phyloP scores from a whole-genome alignment of 35 echinoderm and acorn worm species.

The Ophioderma brevispina region DNA sequence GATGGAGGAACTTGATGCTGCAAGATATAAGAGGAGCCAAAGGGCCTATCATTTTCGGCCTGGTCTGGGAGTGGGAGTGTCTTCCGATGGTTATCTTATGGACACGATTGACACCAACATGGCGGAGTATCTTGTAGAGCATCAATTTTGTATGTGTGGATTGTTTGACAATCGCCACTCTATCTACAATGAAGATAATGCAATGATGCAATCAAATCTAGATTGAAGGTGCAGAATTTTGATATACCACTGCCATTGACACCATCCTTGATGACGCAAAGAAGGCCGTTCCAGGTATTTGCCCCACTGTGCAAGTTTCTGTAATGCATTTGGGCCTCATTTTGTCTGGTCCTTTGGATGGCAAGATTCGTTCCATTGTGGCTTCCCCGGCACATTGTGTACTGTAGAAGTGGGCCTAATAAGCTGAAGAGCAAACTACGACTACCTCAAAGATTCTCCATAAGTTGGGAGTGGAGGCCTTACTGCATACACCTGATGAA shows the following conservation, averaged over 20 bases:
- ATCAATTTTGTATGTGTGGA: slow-evolving; percentile 47
- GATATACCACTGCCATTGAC: slow-evolving; percentile 65
- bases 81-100: slow-evolving; percentile 42
- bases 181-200: slow-evolving; percentile 4
- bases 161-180: slow-evolving; percentile 54
- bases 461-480: slow-evolving; percentile 54
- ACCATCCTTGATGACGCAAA: slow-evolving; percentile 56
- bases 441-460: slow-evolving; percentile 30
- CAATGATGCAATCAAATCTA: slow-evolving; percentile 31
- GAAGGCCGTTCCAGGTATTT: slow-evolving; percentile 56
- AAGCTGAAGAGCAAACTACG: background rate
- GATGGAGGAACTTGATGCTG: slow-evolving; percentile 38
- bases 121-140: slow-evolving; percentile 56
- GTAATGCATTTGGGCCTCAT: slow-evolving; percentile 34
- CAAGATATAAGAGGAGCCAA: slow-evolving; percentile 37
- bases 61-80: slow-evolving; percentile 42
- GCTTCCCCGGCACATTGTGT: slow-evolving; percentile 60
- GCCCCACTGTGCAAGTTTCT: slow-evolving; percentile 66
- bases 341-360: slow-evolving; percentile 49
- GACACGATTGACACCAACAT: slow-evolving; percentile 72
- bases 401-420: slow-evolving; percentile 39
- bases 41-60: slow-evolving; percentile 52
- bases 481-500: slow-evolving; percentile 75
- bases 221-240: slow-evolving; percentile 52
- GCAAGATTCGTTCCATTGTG: slow-evolving; percentile 59